Evolutionary conservation across 2,113 vertebrate genomes (phyloP).

Genomic region (Syngnathoides biaculeatus): DNA sequence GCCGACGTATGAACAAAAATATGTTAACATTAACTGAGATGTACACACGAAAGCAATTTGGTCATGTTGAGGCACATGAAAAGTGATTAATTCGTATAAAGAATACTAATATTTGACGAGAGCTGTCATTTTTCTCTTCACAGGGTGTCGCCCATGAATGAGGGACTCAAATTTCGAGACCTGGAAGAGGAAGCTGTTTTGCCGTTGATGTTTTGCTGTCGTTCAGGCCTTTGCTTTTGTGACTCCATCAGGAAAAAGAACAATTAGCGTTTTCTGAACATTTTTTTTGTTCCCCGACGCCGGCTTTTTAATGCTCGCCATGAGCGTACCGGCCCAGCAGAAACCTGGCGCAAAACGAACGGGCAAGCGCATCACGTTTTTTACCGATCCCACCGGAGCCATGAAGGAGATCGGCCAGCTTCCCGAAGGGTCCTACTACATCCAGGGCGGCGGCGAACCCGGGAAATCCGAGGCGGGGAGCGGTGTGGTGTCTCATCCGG

Average conservation of each 20-base stretch:
- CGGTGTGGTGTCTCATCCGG: constrained; percentile 58
- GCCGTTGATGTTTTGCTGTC: constrained; percentile 6
- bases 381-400: constrained; percentile 76
- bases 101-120: constrained; percentile 34
- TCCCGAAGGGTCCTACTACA: constrained; percentile 82
- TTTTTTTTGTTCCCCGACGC: constrained; percentile 7
- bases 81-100: no score
- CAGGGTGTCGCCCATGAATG: constrained; percentile 65
- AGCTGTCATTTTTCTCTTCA: constrained; percentile 45
- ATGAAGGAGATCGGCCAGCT: constrained; percentile 82
- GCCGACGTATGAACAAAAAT: background rate
- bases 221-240: background rate
- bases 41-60: no score
- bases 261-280: constrained; percentile 13
- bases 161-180: constrained; percentile 32
- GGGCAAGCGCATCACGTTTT: constrained; percentile 88
- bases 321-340: constrained; percentile 92
- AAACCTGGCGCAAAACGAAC: constrained; percentile 87
- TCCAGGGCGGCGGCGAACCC: constrained; percentile 74
- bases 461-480: constrained; percentile 64
- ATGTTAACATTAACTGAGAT: background rate
- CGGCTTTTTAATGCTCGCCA: constrained; percentile 75
- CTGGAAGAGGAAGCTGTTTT: constrained; percentile 35
- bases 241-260: background rate
- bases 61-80: no score